These are phyloP conservation scores for Octodonta nipae DNA, from an alignment of 2,888 invertebrate genomes.

Conservation along the genomic window DNA sequence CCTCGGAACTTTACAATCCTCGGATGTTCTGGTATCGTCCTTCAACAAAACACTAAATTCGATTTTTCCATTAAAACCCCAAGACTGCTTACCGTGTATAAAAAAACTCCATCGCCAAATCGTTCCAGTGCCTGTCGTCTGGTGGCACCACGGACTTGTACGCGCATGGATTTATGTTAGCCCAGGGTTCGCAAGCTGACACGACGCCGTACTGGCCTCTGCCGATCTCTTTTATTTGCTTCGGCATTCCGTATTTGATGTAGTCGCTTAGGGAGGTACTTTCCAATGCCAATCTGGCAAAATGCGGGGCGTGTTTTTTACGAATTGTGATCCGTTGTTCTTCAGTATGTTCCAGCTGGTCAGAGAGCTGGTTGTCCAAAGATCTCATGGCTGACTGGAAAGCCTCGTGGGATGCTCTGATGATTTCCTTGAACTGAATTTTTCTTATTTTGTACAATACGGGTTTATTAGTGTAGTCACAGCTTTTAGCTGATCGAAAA, in stretches of 20 bases:
- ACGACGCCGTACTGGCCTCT: conserved; percentile 85
- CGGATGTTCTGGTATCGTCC: conserved; percentile 70
- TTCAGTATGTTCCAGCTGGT: conserved; percentile 64
- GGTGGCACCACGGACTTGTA: conserved; percentile 80
- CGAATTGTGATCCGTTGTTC: conserved; percentile 63
- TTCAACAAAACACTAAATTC: conserved; percentile 27
- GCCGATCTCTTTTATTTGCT: conserved; percentile 52
- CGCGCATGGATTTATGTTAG: conserved; percentile 59
- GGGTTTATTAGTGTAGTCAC: too few relatives aligned
- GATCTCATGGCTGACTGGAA: conserved; percentile 61
- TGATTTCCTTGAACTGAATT: conserved; percentile 61
- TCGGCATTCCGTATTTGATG: conserved; percentile 58
- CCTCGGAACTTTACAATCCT: conserved; percentile 64
- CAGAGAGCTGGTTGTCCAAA: conserved; percentile 55
- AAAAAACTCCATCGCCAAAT: conserved; percentile 82
- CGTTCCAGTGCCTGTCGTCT: conserved; percentile 79
- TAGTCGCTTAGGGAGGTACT: conserved; percentile 71
- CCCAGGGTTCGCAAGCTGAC: conserved; percentile 67
- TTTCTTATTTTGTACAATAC: too few relatives aligned
- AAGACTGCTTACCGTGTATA: conserved; percentile 53
- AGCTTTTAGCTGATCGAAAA: too few relatives aligned
- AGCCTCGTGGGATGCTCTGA: conserved; percentile 62
- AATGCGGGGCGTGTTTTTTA: conserved; percentile 64
- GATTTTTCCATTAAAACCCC: background rate
- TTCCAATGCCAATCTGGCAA: conserved; percentile 69